Conservation (phyloP, 2,113 vertebrate species). For the Mirounga angustirostris region DNA sequence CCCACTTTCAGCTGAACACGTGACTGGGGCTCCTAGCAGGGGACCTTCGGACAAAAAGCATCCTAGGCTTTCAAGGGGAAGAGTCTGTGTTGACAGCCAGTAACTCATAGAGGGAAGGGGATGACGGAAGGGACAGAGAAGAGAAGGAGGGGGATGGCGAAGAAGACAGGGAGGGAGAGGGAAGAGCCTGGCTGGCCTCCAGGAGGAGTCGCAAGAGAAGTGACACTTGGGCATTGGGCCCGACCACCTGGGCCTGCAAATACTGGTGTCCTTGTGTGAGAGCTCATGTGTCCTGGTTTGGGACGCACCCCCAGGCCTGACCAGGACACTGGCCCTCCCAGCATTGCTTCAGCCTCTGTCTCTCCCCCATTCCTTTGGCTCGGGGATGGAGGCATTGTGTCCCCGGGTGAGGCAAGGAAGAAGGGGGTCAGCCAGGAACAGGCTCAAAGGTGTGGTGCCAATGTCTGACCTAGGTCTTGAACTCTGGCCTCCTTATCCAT, state of each 20-base stretch:
- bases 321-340: background rate
- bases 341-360: background rate
- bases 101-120: background rate
- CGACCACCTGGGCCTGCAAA: too few relatives aligned
- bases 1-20: background rate
- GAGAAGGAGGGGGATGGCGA: background rate
- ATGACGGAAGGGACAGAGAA: too few relatives aligned
- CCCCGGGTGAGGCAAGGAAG: background rate
- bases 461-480: background rate
- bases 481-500: background rate
- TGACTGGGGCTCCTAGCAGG: background rate
- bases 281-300: background rate
- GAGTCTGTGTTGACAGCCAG: slow-evolving; percentile 37
- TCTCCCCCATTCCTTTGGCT: background rate
- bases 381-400: background rate
- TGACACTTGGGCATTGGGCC: background rate
- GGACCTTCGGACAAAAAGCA: background rate
- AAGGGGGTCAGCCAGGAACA: background rate
- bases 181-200: background rate
- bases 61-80: background rate
- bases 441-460: background rate
- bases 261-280: background rate
- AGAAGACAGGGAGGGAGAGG: background rate
- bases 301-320: background rate
- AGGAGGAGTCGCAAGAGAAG: background rate